Evolutionary conservation across 2,888 invertebrate species (phyloP).

Genomic region (Gymnocheta viridis): DNA sequence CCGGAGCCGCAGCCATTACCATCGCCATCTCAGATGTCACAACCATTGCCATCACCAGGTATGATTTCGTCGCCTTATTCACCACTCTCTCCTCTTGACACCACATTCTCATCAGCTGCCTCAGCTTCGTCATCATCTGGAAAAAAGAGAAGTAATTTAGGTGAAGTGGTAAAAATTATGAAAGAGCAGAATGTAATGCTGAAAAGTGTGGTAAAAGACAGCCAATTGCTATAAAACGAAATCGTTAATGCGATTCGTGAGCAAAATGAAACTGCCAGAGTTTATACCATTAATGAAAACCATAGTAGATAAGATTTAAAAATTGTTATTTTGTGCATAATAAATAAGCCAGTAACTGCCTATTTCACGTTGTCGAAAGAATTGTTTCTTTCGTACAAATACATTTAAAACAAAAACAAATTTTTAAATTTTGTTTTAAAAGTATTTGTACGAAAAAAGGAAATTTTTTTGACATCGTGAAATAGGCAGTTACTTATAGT

Average conservation of each 20-base stretch:
- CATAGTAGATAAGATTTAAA: conserved; percentile 27
- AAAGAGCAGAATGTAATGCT: conserved; percentile 29
- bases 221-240: conserved; percentile 23
- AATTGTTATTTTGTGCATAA: background rate
- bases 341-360: no score
- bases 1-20: background rate
- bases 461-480: no score
- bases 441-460: no score
- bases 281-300: conserved; percentile 33
- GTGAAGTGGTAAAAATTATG: conserved; percentile 29
- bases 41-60: no score
- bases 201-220: conserved; percentile 38
- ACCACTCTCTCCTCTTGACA: conserved; percentile 24
- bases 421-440: no score
- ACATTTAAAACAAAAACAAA: no score
- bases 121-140: conserved; percentile 29
- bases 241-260: conserved; percentile 22
- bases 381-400: no score
- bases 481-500: no score
- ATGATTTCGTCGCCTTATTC: conserved; percentile 19
- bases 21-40: no score
- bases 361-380: no score
- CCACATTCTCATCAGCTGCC: no score
- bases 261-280: conserved; percentile 35
- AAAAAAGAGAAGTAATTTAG: conserved; percentile 41